Conservation (phyloP, 1,140 invertebrate species). For the Lordiphosa mommai region DNA sequence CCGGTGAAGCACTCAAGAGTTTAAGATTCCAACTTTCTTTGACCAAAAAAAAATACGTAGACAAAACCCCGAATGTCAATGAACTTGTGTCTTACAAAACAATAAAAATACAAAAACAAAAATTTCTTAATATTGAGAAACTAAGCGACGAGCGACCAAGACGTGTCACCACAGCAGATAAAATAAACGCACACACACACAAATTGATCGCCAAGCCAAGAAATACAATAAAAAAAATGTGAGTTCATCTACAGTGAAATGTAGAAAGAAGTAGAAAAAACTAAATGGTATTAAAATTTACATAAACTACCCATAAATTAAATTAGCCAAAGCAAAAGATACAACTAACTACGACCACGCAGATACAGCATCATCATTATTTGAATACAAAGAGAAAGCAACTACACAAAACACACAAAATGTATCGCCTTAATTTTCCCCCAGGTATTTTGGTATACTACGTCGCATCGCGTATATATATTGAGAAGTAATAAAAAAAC, state of each 20-base stretch:
- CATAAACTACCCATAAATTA: constrained; percentile 75
- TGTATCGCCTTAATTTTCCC: constrained; percentile 48
- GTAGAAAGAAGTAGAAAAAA: constrained; percentile 12
- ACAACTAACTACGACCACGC: constrained; percentile 40
- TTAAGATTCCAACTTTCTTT: constrained; percentile 64
- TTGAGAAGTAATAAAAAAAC: constrained; percentile 40
- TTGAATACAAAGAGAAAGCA: constrained; percentile 75
- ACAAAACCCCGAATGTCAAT: constrained; percentile 46
- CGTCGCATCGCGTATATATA: constrained; percentile 11
- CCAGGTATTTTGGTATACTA: constrained; percentile 26
- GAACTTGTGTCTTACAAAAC: constrained; percentile 45
- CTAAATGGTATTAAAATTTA: constrained; percentile 67
- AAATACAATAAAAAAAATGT: constrained; percentile 8
- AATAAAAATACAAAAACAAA: constrained; percentile 25
- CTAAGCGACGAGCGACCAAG: constrained; percentile 32
- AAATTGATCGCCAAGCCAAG: constrained; percentile 32
- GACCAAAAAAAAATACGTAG: constrained; percentile 22
- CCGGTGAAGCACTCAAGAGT: constrained; percentile 11
- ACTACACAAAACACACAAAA: constrained; percentile 24
- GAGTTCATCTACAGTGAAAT: background rate
- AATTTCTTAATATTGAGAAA: constrained; percentile 59
- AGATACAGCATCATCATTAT: constrained; percentile 61
- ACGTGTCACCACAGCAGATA: constrained; percentile 28
- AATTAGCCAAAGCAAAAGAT: constrained; percentile 49
- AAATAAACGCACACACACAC: constrained; percentile 36